Conservation (phyloP, 2,888 invertebrate genomes). For the Galerucella nymphaeae region DNA sequence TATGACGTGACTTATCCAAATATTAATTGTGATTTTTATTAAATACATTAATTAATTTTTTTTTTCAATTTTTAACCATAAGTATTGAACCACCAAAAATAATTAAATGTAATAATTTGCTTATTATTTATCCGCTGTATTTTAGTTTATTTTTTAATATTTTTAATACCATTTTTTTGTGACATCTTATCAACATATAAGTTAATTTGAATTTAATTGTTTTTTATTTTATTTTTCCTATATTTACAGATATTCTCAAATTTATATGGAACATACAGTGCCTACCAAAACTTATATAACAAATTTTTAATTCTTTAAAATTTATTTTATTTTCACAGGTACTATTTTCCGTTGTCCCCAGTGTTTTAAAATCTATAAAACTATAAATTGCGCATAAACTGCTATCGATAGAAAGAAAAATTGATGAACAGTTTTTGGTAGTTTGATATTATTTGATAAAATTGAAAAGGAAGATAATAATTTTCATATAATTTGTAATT, state of each 20-base stretch:
- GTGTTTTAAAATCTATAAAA: slow-evolving; percentile 63
- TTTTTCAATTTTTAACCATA: neutral
- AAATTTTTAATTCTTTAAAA: neutral
- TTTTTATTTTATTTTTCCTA: no score
- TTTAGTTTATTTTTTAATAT: slow-evolving; percentile 15
- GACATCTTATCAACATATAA: neutral
- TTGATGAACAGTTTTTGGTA: no score
- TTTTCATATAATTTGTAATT: neutral
- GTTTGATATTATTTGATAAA: no score
- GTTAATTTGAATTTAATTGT: no score
- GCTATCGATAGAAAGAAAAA: no score
- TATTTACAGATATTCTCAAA: no score
- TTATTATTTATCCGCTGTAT: slow-evolving; percentile 38
- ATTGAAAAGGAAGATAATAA: neutral
- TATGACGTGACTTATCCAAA: neutral
- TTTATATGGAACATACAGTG: no score
- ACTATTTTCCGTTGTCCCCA: slow-evolving; percentile 53
- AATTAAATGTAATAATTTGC: slow-evolving; percentile 9
- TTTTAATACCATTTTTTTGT: neutral
- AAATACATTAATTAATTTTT: neutral
- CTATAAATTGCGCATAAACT: no score
- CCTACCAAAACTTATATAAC: no score
- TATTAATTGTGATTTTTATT: neutral
- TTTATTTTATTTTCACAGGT: neutral
- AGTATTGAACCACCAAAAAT: neutral